phyloP scores from a whole-genome alignment of 2,888 invertebrate genomes.

The Ophion obscuratus region DNA sequence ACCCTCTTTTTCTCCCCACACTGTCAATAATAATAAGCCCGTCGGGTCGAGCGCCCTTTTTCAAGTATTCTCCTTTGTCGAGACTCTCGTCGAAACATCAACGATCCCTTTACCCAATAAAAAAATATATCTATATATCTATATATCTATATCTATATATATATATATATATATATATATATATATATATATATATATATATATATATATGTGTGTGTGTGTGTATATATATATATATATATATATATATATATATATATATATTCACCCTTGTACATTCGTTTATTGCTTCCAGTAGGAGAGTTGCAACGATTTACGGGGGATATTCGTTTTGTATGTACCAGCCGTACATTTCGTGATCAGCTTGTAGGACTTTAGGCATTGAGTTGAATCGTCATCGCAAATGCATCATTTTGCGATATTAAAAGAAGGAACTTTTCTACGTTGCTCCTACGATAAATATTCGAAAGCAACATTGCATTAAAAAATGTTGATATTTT shows the following conservation, averaged over 20 bases:
- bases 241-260: neutral
- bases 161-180: neutral
- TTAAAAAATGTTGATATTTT: neutral
- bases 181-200: neutral
- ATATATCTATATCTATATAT: slow-evolving; percentile 6
- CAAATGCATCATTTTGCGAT: neutral
- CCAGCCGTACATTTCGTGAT: slow-evolving; percentile 8
- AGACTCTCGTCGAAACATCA: slow-evolving; percentile 67
- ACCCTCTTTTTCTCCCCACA: slow-evolving; percentile 40
- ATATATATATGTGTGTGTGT: neutral
- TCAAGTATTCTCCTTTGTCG: slow-evolving; percentile 64
- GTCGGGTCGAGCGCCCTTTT: slow-evolving; percentile 63
- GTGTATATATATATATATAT: neutral
- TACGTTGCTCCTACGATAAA: neutral
- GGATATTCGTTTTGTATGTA: slow-evolving; percentile 49
- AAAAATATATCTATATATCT: slow-evolving; percentile 34
- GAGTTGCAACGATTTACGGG: slow-evolving; percentile 34
- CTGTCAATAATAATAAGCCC: slow-evolving; percentile 67
- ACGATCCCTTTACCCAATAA: slow-evolving; percentile 61
- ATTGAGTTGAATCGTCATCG: slow-evolving; percentile 10
- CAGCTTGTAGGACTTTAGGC: slow-evolving; percentile 16
- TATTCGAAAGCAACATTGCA: neutral
- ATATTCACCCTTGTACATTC: slow-evolving; percentile 49
- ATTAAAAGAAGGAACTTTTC: neutral
- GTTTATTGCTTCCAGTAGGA: slow-evolving; percentile 58